Base-by-base conservation (phyloP, 2,797 vertebrate genomes). In the Alca torda region DNA sequence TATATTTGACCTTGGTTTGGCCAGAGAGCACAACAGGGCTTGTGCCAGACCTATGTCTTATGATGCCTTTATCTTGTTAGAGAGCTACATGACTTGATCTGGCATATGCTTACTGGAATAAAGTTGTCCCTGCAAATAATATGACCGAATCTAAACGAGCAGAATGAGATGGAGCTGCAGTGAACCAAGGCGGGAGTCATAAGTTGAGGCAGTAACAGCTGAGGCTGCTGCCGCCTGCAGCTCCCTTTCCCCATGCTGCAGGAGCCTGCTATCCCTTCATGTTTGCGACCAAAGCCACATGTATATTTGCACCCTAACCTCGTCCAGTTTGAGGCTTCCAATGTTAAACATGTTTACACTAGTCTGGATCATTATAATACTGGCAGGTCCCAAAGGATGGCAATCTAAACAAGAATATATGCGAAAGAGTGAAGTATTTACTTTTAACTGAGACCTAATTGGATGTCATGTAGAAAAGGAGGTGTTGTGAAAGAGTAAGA, bases 151-250 rank as follows among this genome's bases (percentile, higher is more conserved):
- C 24, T 51, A 78, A 73, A 46, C 14, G 14, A 46, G n/a, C 23
- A 61, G 75, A 50, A 26, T 28, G 18, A 65, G 25, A 5, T 13
- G 10, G 28, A 51, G 37, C n/a, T 53, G 43, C 26, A 57, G 59
- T 30, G 54, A 53, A 18, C 10, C 19, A 6, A 11, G 43, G 17
- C 0, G 0, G 25, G 28, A 80, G 14, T 13, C 16, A 8, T 21
- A 69, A 59, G 10, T 6, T 60, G 77, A 50, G 12, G 11, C 24
- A 31, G 28, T 51, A 37, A 31, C 10, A 57, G 37, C 7, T 39
- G 68, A 39, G 65, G 20, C n/a, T 72, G 18, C n/a, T 72, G 10
- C 43, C 8, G 43, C 43, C 43, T 45, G 43, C 69, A 43, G 24
- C 18, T 69, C 17, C n/a, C 4, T 8, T 31, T 74, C 20, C 30